Base-by-base conservation (phyloP, 2,113 vertebrate species). In the Gasterosteus aculeatus region DNA sequence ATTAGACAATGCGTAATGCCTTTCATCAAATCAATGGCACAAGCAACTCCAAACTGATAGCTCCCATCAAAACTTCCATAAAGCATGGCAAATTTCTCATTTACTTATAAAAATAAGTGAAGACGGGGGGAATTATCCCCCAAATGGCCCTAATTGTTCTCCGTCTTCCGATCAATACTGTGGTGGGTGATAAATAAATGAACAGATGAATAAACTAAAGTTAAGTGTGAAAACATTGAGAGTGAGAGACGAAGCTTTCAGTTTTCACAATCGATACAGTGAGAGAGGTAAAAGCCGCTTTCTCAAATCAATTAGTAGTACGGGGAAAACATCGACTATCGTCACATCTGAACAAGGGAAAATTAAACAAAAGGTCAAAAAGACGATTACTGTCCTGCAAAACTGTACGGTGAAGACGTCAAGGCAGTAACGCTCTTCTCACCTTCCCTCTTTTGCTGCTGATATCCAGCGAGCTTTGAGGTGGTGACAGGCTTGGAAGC, bases 1-100 rank as follows among this genome's bases (percentile, higher is more conserved):
- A 99, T 99, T 98, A 98, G 96, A 97, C 95, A 96, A 96, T 95
- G 96, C 95, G 95, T 96, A 97, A 98, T 96, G 96, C 95, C 95
- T 94, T 96, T 97, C 97, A 98, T 98, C 96, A 96, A 96, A 95
- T 98, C 97, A 97, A 98, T 97, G 95, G 95, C 95, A 87, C 95
- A 95, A 94, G 95, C 95, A 95, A 95, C 94, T 95, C 94, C 92
- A 95, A 96, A 96, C 95, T 95, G 95, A 96, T 95, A 95, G 95
- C 95, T 95, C 95, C 95, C 95, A 96, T 96, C 95, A 93, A 95
- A 98, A 98, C 94, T 95, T 92, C 90, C 90, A 93, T 86, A 93
- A 91, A 93, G 92, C 93, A 87, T 92, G 91, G 85, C 86, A 78
- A 94, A 95, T 94, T 93, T 92, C 91, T 92, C 88, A 93, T 93